Percentiles rank a stretch among this genome's conserved stretches.
Evolutionary conservation across 2,888 invertebrate genomes (phyloP).

Genomic region (Drosophila anceps): DNA sequence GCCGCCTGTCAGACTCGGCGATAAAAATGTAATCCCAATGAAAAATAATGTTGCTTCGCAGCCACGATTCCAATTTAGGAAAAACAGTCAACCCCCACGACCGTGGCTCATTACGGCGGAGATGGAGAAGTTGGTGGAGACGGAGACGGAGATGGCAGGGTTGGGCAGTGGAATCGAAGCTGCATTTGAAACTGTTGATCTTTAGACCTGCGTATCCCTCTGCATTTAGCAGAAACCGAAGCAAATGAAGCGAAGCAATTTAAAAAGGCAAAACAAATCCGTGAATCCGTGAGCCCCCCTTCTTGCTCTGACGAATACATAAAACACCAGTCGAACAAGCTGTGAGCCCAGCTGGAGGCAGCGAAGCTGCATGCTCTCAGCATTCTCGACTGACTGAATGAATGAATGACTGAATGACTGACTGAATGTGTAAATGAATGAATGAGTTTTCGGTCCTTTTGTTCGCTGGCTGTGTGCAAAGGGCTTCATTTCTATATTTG

Average conservation of each 20-base stretch:
- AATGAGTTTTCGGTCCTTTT: conserved; percentile 58
- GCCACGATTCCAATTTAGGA: conserved; percentile 74
- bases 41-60: conserved; percentile 77
- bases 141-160: background rate
- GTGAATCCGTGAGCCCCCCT: background rate
- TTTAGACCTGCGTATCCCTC: conserved; percentile 9
- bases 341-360: conserved; percentile 51
- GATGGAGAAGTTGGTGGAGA: background rate
- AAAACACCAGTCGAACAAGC: conserved; percentile 74
- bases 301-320: conserved; percentile 58
- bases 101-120: conserved; percentile 58
- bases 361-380: conserved; percentile 44
- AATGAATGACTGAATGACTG: conserved; percentile 52
- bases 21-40: conserved; percentile 83
- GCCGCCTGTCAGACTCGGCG: conserved; percentile 80
- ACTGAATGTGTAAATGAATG: conserved; percentile 51
- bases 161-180: background rate
- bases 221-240: conserved; percentile 48
- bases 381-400: conserved; percentile 61
- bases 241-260: conserved; percentile 85
- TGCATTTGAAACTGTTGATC: conserved; percentile 9
- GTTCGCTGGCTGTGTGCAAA: conserved; percentile 55
- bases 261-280: conserved; percentile 81
- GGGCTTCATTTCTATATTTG: conserved; percentile 57
- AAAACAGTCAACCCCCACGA: conserved; percentile 55